These are phyloP conservation scores for Maccullochella peelii DNA, from an alignment of 2,113 vertebrate genomes.

Conservation along the genomic window DNA sequence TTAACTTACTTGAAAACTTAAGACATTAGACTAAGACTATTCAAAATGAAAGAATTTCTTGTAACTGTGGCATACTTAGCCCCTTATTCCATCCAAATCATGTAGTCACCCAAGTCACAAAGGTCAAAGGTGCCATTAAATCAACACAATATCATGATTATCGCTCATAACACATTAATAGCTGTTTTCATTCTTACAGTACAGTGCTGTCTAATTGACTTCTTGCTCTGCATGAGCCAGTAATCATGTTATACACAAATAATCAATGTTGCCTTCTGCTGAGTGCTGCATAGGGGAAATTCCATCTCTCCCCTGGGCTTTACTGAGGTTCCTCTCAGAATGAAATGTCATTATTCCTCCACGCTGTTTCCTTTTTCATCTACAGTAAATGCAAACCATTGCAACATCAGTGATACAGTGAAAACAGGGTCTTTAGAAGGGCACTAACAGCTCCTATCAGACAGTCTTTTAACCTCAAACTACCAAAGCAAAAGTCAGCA, in stretches of 20 bases:
- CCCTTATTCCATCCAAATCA: not conserved
- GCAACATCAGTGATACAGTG: not conserved
- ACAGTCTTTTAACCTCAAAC: not conserved
- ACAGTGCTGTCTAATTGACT: constrained; percentile 41
- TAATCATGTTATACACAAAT: constrained; percentile 62
- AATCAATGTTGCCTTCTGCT: constrained; percentile 71
- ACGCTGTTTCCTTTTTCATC: constrained; percentile 27
- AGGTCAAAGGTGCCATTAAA: not conserved
- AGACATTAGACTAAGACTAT: not conserved
- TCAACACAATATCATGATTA: not conserved
- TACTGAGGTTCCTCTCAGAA: constrained; percentile 40
- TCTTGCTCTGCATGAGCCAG: constrained; percentile 52
- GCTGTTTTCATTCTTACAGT: not conserved
- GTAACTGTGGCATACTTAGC: not conserved
- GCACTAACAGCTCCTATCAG: not conserved
- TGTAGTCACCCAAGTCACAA: not conserved
- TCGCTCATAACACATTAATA: not conserved
- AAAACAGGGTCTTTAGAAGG: not conserved
- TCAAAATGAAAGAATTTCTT: not conserved
- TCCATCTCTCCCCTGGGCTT: constrained; percentile 63
- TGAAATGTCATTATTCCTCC: constrained; percentile 56
- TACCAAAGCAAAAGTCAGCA: not conserved
- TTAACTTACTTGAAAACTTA: not conserved
- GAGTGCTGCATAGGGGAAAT: constrained; percentile 67
- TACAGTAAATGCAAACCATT: constrained; percentile 41